phyloP scores from a whole-genome alignment of 2,113 vertebrate species.

The Caranx melampygus region DNA sequence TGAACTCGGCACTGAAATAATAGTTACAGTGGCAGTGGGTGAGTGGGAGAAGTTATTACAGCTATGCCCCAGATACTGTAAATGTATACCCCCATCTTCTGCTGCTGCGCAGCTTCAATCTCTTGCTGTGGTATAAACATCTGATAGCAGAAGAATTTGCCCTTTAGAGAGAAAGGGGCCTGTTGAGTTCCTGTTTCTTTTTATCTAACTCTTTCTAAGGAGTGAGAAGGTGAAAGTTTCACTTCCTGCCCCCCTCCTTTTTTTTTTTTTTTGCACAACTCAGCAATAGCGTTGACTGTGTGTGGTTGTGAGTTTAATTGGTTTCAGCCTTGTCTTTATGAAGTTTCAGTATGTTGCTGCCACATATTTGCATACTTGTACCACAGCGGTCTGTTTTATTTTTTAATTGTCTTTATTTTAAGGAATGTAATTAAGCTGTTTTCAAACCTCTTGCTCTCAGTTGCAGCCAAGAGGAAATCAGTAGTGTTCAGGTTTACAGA shows the following conservation, averaged over 20 bases:
- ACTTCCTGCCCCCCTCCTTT: constrained; percentile 52
- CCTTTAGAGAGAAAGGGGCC: constrained; percentile 61
- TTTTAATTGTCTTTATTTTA: neutral
- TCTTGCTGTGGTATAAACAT: constrained; percentile 71
- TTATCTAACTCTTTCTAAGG: constrained; percentile 42
- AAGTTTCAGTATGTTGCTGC: neutral
- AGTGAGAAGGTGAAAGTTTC: constrained; percentile 64
- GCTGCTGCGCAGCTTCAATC: constrained; percentile 49
- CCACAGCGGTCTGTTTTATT: neutral
- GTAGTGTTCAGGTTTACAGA: constrained; percentile 41
- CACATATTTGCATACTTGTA: neutral
- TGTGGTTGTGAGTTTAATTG: neutral
- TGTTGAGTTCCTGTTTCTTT: constrained; percentile 58
- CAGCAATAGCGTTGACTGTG: neutral
- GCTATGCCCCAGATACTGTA: constrained; percentile 67
- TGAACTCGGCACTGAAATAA: constrained; percentile 35
- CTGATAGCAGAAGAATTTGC: constrained; percentile 77
- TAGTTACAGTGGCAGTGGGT: constrained; percentile 32
- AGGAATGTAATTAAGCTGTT: constrained; percentile 7
- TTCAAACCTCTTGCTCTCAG: neutral
- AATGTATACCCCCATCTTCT: constrained; percentile 35
- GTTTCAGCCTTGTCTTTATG: neutral
- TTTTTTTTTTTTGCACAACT: constrained; percentile 3
- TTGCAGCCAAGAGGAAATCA: constrained; percentile 42
- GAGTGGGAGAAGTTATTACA: constrained; percentile 50